phyloP scores from a whole-genome alignment of 2,888 invertebrate species.

The Himalopsyche tibetana region DNA sequence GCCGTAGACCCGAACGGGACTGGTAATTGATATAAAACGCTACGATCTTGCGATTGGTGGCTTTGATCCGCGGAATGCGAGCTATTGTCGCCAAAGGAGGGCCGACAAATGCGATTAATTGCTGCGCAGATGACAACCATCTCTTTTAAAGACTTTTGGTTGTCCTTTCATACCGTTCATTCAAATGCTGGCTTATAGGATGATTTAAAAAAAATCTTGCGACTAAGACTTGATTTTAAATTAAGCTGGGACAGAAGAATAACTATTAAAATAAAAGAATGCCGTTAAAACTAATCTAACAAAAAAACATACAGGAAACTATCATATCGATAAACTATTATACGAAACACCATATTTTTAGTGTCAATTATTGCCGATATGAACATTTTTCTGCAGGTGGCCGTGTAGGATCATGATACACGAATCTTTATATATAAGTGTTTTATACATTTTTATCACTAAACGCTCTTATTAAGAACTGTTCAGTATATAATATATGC shows the following conservation, averaged over 20 bases:
- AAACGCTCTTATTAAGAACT: too few species aligned
- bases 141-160: constrained; percentile 39
- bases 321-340: too few species aligned
- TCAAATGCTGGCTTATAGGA: constrained; percentile 21
- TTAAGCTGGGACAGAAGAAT: background rate
- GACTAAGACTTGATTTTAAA: background rate
- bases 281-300: too few species aligned
- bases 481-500: too few species aligned
- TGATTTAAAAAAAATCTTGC: background rate
- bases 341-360: too few species aligned
- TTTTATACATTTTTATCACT: too few species aligned
- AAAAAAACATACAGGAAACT: too few species aligned
- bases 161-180: constrained; percentile 22
- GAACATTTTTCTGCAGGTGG: too few species aligned
- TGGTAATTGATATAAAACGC: constrained; percentile 59
- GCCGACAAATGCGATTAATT: constrained; percentile 56
- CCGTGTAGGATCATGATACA: too few species aligned
- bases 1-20: constrained; percentile 48
- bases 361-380: too few species aligned
- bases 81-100: constrained; percentile 51
- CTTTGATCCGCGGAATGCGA: constrained; percentile 58
- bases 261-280: background rate
- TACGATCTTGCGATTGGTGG: constrained; percentile 48
- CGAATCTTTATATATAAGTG: too few species aligned
- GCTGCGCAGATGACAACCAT: constrained; percentile 50